Evolutionary conservation across 2,888 invertebrate genomes (phyloP).

Genomic region (Caenorhabditis sp.): DNA sequence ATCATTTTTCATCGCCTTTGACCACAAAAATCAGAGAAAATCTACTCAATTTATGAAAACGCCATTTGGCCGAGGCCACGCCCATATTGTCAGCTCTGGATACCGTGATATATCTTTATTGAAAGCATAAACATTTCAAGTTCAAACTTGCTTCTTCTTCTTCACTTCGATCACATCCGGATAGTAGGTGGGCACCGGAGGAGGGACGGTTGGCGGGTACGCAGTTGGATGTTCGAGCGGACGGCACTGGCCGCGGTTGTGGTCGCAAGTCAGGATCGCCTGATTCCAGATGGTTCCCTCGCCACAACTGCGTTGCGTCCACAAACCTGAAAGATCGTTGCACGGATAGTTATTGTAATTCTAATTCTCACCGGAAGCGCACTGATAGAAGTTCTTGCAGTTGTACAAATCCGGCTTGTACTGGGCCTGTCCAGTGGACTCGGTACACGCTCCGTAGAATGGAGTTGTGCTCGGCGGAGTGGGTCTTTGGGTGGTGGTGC

Average conservation of each 20-base stretch:
- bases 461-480: slow-evolving; percentile 5
- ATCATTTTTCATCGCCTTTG: too few species aligned
- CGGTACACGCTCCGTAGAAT: slow-evolving; percentile 21
- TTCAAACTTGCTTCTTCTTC: too few species aligned
- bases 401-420: slow-evolving; percentile 27
- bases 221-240: slow-evolving; percentile 1
- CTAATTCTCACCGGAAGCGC: slow-evolving; percentile 30
- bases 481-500: background rate
- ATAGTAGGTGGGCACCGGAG: too few species aligned
- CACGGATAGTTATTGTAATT: too few species aligned
- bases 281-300: slow-evolving; percentile 36
- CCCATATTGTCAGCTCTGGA: too few species aligned
- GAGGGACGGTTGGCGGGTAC: background rate
- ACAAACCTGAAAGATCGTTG: slow-evolving; percentile 27
- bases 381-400: slow-evolving; percentile 31
- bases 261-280: slow-evolving; percentile 19
- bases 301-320: slow-evolving; percentile 14
- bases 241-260: slow-evolving; percentile 30
- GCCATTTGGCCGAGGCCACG: too few species aligned
- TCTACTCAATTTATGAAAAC: too few species aligned
- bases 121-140: too few species aligned
- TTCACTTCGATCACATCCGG: too few species aligned
- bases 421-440: slow-evolving; percentile 9
- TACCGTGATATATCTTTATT: too few species aligned
- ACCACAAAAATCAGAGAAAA: too few species aligned